Evolutionary conservation across 2,888 invertebrate genomes (phyloP), one percentile per base, ranked within the genome.

Genomic region (Miltochrista miniata): DNA sequence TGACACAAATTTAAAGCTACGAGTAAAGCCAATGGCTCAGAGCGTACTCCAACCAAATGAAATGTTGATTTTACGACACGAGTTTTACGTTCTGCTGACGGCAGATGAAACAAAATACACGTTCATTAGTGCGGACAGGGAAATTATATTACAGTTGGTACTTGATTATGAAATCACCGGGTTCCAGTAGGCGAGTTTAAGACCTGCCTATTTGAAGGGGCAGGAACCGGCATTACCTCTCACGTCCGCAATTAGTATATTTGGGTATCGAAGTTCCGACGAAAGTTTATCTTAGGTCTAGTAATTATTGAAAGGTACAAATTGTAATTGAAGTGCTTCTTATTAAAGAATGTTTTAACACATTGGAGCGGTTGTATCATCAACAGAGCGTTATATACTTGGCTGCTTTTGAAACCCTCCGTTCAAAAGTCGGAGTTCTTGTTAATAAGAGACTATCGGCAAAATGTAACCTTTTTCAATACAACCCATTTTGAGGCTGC

Each of bases 101-200:
- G 80, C 80, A 82, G 83, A 86, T 82, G 87, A 87, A 88, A 88
- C 87, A 87, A 90, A 89, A 88, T 90, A 86, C 81, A 86, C 84
- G 84, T 88, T 90, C 88, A 87, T 89, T 89, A 88, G 85, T 77
- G 83, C 79, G 76, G 74, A 79, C 78, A 75, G 73, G 78, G 76
- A 86, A 87, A 88, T 88, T 81, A 85, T 83, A 87, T 88, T 87
- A 85, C 81, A 77, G 77, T 74, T 76, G 64, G 81, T 74, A 80
- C 81, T 85, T 85, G 85, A 85, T 85, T 87, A 87, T 87, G 74
- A 81, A 83, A 82, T 84, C 80, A 75, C 70, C 70, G 71, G 64
- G 70, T 66, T 68, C 69, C 73, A 70, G 71, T 72, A 70, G 70
- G 73, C 67, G 66, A 69, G 72, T 71, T 75, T 64, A 70, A 76